Conservation (phyloP, 30 jellyfish, hydroid and myxozoan species). For the Aurelia coerulea region DNA sequence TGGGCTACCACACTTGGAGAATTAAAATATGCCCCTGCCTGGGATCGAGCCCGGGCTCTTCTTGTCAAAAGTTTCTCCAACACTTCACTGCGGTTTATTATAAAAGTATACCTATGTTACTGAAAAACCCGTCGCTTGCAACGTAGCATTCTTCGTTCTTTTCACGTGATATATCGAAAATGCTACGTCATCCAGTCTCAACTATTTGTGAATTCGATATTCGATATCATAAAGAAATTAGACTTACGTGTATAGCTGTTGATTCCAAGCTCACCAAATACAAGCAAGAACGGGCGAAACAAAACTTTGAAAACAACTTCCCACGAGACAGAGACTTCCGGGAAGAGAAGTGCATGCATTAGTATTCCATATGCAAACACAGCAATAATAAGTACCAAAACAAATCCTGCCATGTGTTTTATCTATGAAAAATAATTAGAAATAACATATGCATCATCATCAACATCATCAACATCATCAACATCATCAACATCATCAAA, state of each 20-base stretch:
- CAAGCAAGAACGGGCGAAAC: slow-evolving; percentile 42
- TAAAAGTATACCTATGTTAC: too few species aligned
- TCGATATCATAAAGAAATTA: neutral
- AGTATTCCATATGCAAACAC: slow-evolving; percentile 33
- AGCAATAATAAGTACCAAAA: slow-evolving; percentile 32
- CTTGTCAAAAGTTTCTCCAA: too few species aligned
- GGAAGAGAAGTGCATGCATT: slow-evolving; percentile 45
- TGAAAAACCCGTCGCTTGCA: too few species aligned
- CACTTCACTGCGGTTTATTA: too few species aligned
- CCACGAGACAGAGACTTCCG: slow-evolving; percentile 39
- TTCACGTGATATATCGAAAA: too few species aligned
- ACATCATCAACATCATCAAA: neutral
- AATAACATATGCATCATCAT: neutral
- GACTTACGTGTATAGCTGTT: slow-evolving; percentile 21
- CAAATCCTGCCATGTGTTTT: slow-evolving; percentile 23
- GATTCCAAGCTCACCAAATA: slow-evolving; percentile 50
- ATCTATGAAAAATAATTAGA: neutral
- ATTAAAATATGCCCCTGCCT: too few species aligned
- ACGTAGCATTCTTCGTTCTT: too few species aligned
- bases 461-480: neutral
- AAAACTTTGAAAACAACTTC: slow-evolving; percentile 7
- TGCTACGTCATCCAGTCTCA: too few species aligned
- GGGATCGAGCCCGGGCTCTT: too few species aligned
- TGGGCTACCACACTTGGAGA: too few species aligned
- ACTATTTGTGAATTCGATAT: too few species aligned